phyloP scores from a whole-genome alignment of 1,140 invertebrate genomes.

The Argopecten irradians region DNA sequence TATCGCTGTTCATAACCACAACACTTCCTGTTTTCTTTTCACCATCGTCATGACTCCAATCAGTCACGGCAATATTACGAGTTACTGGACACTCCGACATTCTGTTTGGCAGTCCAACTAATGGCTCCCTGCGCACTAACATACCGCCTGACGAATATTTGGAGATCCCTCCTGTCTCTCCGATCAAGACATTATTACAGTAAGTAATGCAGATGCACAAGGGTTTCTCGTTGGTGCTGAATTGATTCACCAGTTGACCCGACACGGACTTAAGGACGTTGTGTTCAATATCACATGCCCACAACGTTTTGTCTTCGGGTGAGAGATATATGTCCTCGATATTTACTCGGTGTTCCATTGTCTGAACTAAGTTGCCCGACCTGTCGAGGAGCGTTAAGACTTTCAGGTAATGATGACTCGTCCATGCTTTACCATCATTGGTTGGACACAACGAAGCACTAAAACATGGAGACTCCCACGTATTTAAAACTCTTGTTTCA shows the following conservation, averaged over 20 bases:
- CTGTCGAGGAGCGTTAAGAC: neutral
- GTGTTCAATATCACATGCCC: neutral
- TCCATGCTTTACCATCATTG: neutral
- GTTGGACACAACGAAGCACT: neutral
- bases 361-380: neutral
- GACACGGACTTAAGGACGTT: neutral
- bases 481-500: neutral
- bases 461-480: neutral
- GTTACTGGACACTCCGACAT: too few relatives aligned
- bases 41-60: neutral
- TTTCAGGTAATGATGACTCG: neutral
- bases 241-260: neutral
- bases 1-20: neutral
- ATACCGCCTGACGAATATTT: too few relatives aligned
- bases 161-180: too few relatives aligned
- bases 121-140: too few relatives aligned
- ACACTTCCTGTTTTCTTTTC: neutral
- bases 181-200: too few relatives aligned
- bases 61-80: neutral
- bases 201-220: too few relatives aligned
- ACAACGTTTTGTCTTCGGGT: neutral
- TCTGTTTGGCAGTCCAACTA: too few relatives aligned
- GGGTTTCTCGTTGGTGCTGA: neutral
- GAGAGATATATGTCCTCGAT: neutral
- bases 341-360: neutral